Evolutionary conservation across 1,140 invertebrate genomes (phyloP), one percentile per base, ranked within the genome.

Genomic region (Brachionus rotundiformis): DNA sequence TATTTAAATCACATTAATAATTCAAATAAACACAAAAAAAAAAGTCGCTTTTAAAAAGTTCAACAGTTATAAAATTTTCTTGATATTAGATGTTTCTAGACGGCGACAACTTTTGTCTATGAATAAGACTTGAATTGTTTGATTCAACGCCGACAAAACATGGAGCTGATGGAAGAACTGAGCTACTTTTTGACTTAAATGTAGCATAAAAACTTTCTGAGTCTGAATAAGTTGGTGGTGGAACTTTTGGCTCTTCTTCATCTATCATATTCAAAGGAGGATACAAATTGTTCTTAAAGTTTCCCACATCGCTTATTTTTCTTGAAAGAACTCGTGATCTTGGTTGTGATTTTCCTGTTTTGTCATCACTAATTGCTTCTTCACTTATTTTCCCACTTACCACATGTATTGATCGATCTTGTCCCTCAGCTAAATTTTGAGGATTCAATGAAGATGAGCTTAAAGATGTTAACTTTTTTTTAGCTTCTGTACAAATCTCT

Each of bases 211-310:
- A 73, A 41, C 10, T 59, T 41, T 79, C 76, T 10, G 76, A 79
- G 36, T 79, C 76, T 8, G 76, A 79, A 23, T 79, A 79, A 10
- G 76, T 79, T 31, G 76, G 76, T 1, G 76, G 76, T 29, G 47
- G 76, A 59, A 59, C 47, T 33, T 39, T 19, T 19, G 76, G 76
- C 4, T 77, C 73, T 49, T 63, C 47, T 61, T 79, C 47, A 39
- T 10, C 41, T 11, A 79, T 79, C 2, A 27, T 25, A 25, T 39
- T 59, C 29, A 79, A 79, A 29, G 25, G 23, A 16, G 76, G 76
- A 41, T 59, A 79, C n/a, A 79, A 16, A 49, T 59, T 54, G 5
- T 54, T 11, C 1, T 44, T 41, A 8, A 1, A 8, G 16, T 39
- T 36, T 36, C 36, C 63, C 8, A 33, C 63, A 31, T 25, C 19